Conservation (phyloP, 2,113 vertebrate genomes). For the Mormyrus lacerda region DNA sequence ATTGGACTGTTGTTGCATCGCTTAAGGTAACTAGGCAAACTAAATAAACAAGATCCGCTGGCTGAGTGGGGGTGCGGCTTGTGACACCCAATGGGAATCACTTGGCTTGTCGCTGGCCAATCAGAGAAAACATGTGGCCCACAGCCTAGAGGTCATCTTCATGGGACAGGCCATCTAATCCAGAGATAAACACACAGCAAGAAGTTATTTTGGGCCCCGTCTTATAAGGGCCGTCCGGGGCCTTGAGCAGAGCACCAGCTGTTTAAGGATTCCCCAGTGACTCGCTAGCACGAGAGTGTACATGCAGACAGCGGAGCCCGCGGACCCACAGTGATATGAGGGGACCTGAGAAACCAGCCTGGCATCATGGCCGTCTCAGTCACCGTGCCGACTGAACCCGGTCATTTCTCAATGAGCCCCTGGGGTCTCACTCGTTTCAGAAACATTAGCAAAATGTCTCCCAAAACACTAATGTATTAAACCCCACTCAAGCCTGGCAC, state of each 20-base stretch:
- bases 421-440: background rate
- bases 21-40: background rate
- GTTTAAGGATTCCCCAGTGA: conserved; percentile 44
- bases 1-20: background rate
- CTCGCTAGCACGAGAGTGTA: background rate
- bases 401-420: background rate
- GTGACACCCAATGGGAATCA: background rate
- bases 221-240: conserved; percentile 35
- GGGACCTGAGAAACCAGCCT: background rate
- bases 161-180: background rate
- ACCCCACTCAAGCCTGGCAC: background rate
- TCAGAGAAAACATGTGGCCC: background rate
- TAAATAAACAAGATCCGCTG: background rate
- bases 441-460: background rate
- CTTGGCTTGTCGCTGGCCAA: background rate
- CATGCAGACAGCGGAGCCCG: background rate
- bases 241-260: conserved; percentile 34
- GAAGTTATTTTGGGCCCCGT: background rate
- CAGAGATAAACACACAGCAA: background rate
- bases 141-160: background rate
- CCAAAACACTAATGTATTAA: background rate
- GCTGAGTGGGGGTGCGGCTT: background rate
- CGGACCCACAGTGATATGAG: background rate
- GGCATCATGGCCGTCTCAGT: background rate
- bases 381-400: background rate